Conservation (phyloP, 2,797 vertebrate genomes). For the Coregonus suidteri region DNA sequence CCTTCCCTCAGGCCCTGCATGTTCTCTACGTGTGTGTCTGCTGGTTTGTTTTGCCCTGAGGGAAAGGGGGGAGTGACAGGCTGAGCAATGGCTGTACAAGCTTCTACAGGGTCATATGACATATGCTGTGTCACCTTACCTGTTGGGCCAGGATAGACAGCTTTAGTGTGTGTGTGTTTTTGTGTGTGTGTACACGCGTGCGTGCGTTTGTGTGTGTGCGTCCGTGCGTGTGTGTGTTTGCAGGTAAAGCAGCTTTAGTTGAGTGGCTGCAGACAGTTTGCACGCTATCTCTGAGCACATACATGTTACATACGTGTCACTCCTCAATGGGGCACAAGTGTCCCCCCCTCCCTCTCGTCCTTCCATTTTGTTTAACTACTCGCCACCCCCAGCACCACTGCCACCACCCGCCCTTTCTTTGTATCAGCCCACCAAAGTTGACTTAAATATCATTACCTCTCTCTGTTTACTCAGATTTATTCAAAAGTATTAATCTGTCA, state of each 20-base stretch:
- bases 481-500: slow-evolving; percentile 53
- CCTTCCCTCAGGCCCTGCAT: too few species aligned
- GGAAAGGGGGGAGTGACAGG: too few species aligned
- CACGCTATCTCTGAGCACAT: slow-evolving; percentile 39
- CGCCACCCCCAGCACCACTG: background rate
- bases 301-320: slow-evolving; percentile 38
- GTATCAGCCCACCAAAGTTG: slow-evolving; percentile 27
- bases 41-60: too few species aligned
- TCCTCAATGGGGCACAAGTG: slow-evolving; percentile 22
- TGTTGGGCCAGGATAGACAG: too few species aligned
- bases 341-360: slow-evolving; percentile 2
- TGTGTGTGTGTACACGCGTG: too few species aligned
- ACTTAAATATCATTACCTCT: slow-evolving; percentile 55
- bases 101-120: too few species aligned
- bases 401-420: too few species aligned
- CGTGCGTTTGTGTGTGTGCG: slow-evolving; percentile 43
- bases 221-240: slow-evolving; percentile 15
- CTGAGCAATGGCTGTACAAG: too few species aligned
- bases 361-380: background rate
- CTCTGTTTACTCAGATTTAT: slow-evolving; percentile 50
- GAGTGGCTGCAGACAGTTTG: slow-evolving; percentile 1
- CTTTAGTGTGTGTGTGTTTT: too few species aligned
- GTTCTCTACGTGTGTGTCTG: too few species aligned
- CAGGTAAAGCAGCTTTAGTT: background rate
- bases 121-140: too few species aligned